phyloP scores from a whole-genome alignment of 1,140 invertebrate species.

The roundworm (Caenorhabditis elegans) region DNA sequence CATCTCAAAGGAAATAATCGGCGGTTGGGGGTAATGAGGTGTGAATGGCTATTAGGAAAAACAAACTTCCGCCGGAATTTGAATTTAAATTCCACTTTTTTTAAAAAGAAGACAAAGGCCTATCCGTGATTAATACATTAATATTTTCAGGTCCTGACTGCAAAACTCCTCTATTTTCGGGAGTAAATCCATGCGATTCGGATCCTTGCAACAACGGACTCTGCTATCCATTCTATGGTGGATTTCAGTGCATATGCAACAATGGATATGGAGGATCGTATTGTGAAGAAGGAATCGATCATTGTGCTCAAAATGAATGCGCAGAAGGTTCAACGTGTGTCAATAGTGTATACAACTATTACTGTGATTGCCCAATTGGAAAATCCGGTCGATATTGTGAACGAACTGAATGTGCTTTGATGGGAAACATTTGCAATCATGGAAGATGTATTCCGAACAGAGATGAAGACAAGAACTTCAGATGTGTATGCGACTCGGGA shows the following conservation, averaged over 20 bases:
- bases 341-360: constrained; percentile 91
- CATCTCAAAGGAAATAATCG: background rate
- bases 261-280: constrained; percentile 68
- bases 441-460: constrained; percentile 31
- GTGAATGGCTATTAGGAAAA: background rate
- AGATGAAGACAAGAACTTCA: constrained; percentile 21
- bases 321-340: constrained; percentile 86
- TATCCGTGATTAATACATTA: background rate
- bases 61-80: background rate
- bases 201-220: constrained; percentile 6
- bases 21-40: background rate
- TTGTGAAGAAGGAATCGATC: constrained; percentile 48
- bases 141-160: background rate
- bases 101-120: background rate
- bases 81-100: background rate
- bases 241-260: background rate
- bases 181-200: background rate
- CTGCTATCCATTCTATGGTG: background rate
- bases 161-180: background rate
- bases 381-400: constrained; percentile 70
- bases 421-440: constrained; percentile 66
- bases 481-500: constrained; percentile 76
- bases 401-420: constrained; percentile 39
- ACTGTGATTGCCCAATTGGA: constrained; percentile 89
- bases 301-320: constrained; percentile 44